phyloP scores from a whole-genome alignment of 2,888 invertebrate genomes.

The Drosophila pseudotakahashii region DNA sequence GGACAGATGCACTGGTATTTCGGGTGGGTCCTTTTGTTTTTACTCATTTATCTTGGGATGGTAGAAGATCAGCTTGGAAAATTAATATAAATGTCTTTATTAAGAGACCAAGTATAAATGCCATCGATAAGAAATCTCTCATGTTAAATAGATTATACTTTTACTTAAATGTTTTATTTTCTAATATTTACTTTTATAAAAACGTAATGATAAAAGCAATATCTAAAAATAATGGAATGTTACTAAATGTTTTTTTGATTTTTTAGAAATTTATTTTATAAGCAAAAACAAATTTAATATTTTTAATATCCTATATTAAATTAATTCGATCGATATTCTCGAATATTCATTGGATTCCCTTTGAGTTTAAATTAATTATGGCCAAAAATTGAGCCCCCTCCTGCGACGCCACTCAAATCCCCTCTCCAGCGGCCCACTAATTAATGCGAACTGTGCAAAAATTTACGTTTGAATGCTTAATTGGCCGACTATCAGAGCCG shows the following conservation, averaged over 20 bases:
- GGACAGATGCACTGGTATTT: constrained; percentile 34
- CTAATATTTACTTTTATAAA: no score
- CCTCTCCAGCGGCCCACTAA: constrained; percentile 43
- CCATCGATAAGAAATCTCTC: no score
- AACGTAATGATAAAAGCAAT: no score
- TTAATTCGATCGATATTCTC: no score
- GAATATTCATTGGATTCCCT: background rate
- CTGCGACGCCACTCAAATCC: constrained; percentile 6
- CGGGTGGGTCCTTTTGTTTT: constrained; percentile 11
- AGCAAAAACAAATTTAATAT: no score
- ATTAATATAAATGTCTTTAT: background rate
- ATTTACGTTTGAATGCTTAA: constrained; percentile 77
- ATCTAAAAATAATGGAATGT: no score
- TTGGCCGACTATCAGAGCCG: constrained; percentile 74
- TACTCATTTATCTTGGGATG: constrained; percentile 19
- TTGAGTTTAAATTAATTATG: constrained; percentile 25
- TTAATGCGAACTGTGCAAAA: constrained; percentile 70
- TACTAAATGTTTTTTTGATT: no score
- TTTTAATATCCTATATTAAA: no score
- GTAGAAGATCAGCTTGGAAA: background rate
- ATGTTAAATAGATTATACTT: no score
- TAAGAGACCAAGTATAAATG: no score
- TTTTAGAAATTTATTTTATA: no score
- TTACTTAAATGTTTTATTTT: no score
- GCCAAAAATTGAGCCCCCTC: constrained; percentile 11